phyloP scores from a whole-genome alignment of 2,888 invertebrate genomes.

The Drymonia ruficornis region DNA sequence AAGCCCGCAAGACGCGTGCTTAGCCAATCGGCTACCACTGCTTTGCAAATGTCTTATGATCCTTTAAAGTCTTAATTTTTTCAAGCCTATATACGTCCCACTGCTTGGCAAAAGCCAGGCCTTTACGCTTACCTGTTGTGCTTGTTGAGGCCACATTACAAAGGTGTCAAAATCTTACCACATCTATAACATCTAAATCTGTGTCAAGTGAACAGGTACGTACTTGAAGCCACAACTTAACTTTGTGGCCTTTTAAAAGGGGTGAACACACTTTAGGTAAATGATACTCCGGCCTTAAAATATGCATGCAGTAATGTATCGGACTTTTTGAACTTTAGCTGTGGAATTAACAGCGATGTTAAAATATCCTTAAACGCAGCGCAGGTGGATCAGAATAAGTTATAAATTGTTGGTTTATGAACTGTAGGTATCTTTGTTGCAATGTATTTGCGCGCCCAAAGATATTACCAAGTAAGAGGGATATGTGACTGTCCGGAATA shows the following conservation, averaged over 20 bases:
- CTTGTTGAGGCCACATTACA: too few relatives aligned
- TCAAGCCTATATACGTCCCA: too few relatives aligned
- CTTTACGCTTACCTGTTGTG: too few relatives aligned
- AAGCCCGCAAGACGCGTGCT: too few relatives aligned
- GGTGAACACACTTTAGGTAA: conserved; percentile 78
- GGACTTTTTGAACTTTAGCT: conserved; percentile 54
- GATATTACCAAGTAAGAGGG: too few relatives aligned
- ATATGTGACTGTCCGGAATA: too few relatives aligned
- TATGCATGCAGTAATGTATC: conserved; percentile 57
- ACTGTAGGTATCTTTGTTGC: neutral
- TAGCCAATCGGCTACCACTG: too few relatives aligned
- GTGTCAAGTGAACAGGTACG: conserved; percentile 28
- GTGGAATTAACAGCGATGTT: neutral
- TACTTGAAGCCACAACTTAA: conserved; percentile 65
- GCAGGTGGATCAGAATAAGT: neutral
- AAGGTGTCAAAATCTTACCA: too few relatives aligned
- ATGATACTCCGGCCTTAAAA: conserved; percentile 61
- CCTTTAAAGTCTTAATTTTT: too few relatives aligned
- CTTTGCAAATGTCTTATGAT: too few relatives aligned
- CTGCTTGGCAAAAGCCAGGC: too few relatives aligned
- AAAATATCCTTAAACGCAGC: neutral
- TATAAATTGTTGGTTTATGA: neutral
- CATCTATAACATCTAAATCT: conserved; percentile 15
- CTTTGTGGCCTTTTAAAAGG: conserved; percentile 78
- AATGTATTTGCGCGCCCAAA: too few relatives aligned